Conservation (phyloP, 2,888 invertebrate species). For the Sminthurinus aureus region DNA sequence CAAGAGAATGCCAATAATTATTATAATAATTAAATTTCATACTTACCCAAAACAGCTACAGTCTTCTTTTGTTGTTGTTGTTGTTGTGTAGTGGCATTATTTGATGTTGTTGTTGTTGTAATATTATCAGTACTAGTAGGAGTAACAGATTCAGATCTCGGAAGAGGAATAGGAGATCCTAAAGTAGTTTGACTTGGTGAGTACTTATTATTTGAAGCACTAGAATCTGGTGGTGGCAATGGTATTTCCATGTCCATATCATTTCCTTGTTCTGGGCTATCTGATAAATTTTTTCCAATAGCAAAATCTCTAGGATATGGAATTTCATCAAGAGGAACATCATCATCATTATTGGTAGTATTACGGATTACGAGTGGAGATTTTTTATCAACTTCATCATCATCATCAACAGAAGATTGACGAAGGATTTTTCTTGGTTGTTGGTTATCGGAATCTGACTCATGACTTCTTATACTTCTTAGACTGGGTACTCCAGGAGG, state of each 20-base stretch:
- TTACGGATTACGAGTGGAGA: too few relatives aligned
- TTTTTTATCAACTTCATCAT: too few relatives aligned
- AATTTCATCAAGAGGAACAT: slow-evolving; percentile 24
- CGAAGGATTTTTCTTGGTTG: slow-evolving; percentile 13
- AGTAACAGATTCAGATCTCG: slow-evolving; percentile 43
- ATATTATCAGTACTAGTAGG: too few relatives aligned
- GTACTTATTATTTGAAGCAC: slow-evolving; percentile 51
- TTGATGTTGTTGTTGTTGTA: too few relatives aligned
- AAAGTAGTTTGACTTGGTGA: slow-evolving; percentile 57
- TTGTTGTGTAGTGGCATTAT: too few relatives aligned
- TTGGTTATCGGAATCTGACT: not conserved
- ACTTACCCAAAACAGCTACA: slow-evolving; percentile 61
- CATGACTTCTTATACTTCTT: not conserved
- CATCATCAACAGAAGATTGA: not conserved
- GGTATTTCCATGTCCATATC: slow-evolving; percentile 17
- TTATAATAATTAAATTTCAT: too few relatives aligned
- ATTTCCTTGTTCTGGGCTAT: too few relatives aligned
- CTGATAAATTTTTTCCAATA: not conserved
- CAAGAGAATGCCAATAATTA: too few relatives aligned
- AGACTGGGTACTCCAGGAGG: not conserved
- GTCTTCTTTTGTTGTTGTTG: slow-evolving; percentile 40
- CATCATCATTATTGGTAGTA: too few relatives aligned
- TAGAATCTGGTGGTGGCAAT: slow-evolving; percentile 49
- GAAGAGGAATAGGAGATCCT: slow-evolving; percentile 50
- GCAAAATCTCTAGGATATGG: slow-evolving; percentile 16